Evolutionary conservation across 2,888 invertebrate species (phyloP).

Genomic region (Adelphocoris suturalis): DNA sequence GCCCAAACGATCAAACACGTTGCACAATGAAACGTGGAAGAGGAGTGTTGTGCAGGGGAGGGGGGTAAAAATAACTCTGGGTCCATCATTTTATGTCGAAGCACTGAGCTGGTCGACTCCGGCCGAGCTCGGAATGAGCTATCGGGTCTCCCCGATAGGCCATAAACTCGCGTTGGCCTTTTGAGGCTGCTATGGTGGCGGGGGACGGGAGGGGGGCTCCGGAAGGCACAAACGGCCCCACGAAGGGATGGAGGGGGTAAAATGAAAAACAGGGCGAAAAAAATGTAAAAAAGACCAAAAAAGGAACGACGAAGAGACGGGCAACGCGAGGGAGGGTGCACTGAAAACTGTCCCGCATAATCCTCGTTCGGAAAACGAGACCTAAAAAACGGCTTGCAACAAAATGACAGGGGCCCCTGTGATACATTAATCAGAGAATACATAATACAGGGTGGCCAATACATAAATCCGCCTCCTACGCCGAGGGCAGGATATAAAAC

Average conservation of each 20-base stretch:
- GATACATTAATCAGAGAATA: conserved; percentile 74
- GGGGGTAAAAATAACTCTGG: conserved; percentile 13
- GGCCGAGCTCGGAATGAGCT: conserved; percentile 13
- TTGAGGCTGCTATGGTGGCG: not conserved
- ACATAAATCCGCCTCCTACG: conserved; percentile 68
- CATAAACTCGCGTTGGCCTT: conserved; percentile 41
- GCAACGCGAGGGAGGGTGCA: not conserved
- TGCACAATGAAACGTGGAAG: not conserved
- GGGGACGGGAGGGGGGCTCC: not conserved
- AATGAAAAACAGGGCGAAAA: not conserved
- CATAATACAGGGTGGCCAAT: conserved; percentile 72
- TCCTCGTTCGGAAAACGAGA: conserved; percentile 61
- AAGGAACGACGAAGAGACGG: not conserved
- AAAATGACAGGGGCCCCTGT: conserved; percentile 72
- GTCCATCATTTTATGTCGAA: conserved; percentile 31
- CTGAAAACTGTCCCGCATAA: conserved; percentile 63
- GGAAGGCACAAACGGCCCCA: not conserved
- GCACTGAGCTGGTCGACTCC: not conserved
- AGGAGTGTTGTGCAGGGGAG: not conserved
- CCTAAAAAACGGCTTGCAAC: conserved; percentile 64
- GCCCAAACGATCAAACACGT: conserved; percentile 31
- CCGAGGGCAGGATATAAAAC: conserved; percentile 60
- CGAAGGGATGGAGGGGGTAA: not conserved
- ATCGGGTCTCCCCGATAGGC: conserved; percentile 43
- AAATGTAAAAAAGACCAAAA: conserved; percentile 6